Evolutionary conservation across 2,797 vertebrate species (phyloP), one percentile per base, ranked within the genome.

Genomic region (Periparus ater): DNA sequence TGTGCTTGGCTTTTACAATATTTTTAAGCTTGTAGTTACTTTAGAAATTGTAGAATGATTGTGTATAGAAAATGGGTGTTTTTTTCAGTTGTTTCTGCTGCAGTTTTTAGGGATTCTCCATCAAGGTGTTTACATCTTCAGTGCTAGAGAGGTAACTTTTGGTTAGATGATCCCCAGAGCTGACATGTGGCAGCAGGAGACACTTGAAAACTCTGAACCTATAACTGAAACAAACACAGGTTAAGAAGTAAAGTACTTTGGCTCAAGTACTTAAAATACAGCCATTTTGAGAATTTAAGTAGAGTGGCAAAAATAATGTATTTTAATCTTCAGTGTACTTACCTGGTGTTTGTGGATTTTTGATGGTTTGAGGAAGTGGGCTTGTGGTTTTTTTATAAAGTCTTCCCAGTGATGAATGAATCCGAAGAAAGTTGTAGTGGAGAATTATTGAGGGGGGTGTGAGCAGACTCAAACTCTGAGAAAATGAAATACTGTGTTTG

Each of bases 351-450:
- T 40, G 47, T 53, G 29, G n/a, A 11, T 60, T 47, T 88, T 27
- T 47, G 40, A 17, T 40, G 32, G 8, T 1, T 4, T 55, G 9
- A 6, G 5, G 1, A 21, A 12, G 6, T 54, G 3, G 11, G 10
- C 1, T 47, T 40, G 6, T 23, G 22, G 0, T 5, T 44, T 26
- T 26, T 14, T 40, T 23, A 40, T 13, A 4, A 26, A 70, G n/a
- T 55, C 6, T 74, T 80, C 78, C 22, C 11, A 14, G 32, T 32
- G 20, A 19, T 72, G 8, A 15, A 40, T 71, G 17, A 81, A 70
- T 66, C 51, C 61, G 32, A 9, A 42, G 32, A 21, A 63, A 45
- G 17, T 57, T 62, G 11, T 1, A 15, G 17, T 58, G 53, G 38
- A 44, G 19, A 78, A 23, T 30, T 13, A n/a, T 25, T 53, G 88